Evolutionary conservation across 2,113 vertebrate species (phyloP).

Genomic region (Brevimyrus niger): DNA sequence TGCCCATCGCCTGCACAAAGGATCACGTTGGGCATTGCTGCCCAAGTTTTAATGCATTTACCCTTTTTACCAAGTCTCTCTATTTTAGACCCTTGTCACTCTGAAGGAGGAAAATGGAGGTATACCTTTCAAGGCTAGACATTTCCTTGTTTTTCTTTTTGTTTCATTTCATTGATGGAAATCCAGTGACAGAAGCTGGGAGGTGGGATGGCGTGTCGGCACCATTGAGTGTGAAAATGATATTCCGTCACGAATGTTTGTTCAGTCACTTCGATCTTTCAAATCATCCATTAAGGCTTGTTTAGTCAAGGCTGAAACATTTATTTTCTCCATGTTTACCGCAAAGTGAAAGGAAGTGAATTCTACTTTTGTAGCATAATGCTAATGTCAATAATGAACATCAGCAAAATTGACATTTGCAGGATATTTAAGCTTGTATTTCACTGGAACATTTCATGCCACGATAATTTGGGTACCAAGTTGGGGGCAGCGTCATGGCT

Average conservation of each 20-base stretch:
- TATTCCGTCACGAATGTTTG: background rate
- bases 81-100: slow-evolving; percentile 34
- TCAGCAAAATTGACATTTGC: background rate
- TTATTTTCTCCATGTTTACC: background rate
- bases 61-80: slow-evolving; percentile 18
- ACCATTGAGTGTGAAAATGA: background rate
- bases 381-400: background rate
- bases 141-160: slow-evolving; percentile 32
- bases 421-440: background rate
- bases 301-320: background rate
- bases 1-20: slow-evolving; percentile 23
- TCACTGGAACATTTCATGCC: background rate
- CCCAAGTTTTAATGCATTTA: slow-evolving; percentile 27
- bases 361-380: background rate
- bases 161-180: slow-evolving; percentile 37
- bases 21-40: slow-evolving; percentile 24
- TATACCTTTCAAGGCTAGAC: slow-evolving; percentile 37
- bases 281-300: slow-evolving; percentile 32
- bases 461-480: background rate
- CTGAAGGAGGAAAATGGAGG: slow-evolving; percentile 25
- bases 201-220: background rate
- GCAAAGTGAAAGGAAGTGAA: background rate
- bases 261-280: slow-evolving; percentile 16
- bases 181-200: slow-evolving; percentile 29
- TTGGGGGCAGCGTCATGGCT: background rate